Evolutionary conservation across 2,888 invertebrate genomes (phyloP), one percentile per base, ranked within the genome.

Genomic region (Tholera decimalis): DNA sequence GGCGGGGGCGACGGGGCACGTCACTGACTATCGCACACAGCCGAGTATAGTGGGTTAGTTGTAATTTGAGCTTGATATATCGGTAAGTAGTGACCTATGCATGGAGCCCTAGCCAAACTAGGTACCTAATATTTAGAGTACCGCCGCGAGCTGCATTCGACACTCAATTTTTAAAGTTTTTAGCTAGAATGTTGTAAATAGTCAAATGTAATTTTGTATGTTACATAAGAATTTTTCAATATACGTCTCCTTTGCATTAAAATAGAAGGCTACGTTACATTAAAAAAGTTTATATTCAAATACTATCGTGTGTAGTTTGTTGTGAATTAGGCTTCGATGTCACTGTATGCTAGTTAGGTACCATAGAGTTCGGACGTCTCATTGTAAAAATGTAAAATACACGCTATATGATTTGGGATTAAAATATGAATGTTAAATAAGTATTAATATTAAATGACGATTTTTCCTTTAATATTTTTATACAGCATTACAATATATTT

Each of bases 391-490:
- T 95, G 95, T 95, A 95, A 92, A 91, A 93, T 94, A 95, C 91
- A 92, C 91, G 92, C 93, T 92, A 92, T 91, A n/a, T 92, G 86
- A 91, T 92, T 93, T 91, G 89, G 87, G 88, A 89, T 91, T 84
- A 85, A 89, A 80, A 71, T 92, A 92, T 93, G 90, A 92, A 93
- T 93, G 93, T 93, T 94, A 93, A 89, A 86, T 93, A 94, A 91
- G 92, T 86, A 91, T 89, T 90, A 90, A 89, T 91, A 92, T 88
- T 91, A 91, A 91, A 92, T 92, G 91, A 93, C 91, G 91, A 93
- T 93, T 93, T 94, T 95, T 93, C 91, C 94, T 95, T 95, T 95
- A 95, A 94, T 95, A 95, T 95, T 95, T 95, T 95, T 95, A 95
- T 95, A 95, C 95, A 95, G 93, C 94, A 94, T 94, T 93, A 93